Conservation (phyloP, 1,140 invertebrate genomes). For the Zaprionus tsacasi region DNA sequence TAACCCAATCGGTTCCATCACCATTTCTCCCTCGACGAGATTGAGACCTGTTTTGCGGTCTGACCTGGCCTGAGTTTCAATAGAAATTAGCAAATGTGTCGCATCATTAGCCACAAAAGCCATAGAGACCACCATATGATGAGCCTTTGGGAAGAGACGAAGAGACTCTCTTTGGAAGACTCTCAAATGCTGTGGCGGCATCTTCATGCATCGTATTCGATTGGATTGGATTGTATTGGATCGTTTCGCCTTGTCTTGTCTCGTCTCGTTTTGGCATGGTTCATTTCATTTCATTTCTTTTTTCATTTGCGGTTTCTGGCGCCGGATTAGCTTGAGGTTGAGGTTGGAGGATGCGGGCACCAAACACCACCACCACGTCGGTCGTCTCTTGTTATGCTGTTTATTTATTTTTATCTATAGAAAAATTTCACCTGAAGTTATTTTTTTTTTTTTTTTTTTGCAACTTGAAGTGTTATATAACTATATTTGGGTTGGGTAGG, state of each 20-base stretch:
- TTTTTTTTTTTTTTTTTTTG: neutral
- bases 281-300: constrained; percentile 32
- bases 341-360: constrained; percentile 60
- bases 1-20: constrained; percentile 4
- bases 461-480: constrained; percentile 55
- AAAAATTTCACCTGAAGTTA: constrained; percentile 64
- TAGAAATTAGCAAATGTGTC: constrained; percentile 83
- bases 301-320: constrained; percentile 69
- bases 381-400: constrained; percentile 32
- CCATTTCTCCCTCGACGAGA: constrained; percentile 1
- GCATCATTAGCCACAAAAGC: constrained; percentile 79
- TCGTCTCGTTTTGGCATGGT: constrained; percentile 1
- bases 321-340: constrained; percentile 74
- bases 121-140: constrained; percentile 13
- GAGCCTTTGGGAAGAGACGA: neutral
- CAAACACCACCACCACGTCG: constrained; percentile 20
- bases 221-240: neutral
- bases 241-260: neutral
- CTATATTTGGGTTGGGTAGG: constrained; percentile 77
- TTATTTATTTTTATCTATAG: constrained; percentile 40
- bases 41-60: constrained; percentile 75
- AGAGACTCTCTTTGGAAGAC: constrained; percentile 57
- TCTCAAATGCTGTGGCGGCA: constrained; percentile 63
- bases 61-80: constrained; percentile 65
- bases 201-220: constrained; percentile 12